Percentiles rank a stretch among this genome's conserved stretches.
Conservation (phyloP, 2,113 vertebrate genomes). For the Pardalotus punctatus region DNA sequence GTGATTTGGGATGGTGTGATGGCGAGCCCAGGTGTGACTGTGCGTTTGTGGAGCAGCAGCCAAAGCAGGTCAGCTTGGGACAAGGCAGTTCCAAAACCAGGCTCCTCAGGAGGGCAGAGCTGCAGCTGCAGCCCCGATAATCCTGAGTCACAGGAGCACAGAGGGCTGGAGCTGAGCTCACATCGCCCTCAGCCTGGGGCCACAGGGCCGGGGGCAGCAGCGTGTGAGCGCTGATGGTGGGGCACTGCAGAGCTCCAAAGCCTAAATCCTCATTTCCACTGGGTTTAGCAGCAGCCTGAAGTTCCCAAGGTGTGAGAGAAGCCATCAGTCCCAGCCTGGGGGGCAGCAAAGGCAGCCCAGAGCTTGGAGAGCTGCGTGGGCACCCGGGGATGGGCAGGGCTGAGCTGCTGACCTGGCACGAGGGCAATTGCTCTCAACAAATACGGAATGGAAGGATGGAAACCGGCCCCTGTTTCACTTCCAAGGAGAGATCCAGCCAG, state of each 20-base stretch:
- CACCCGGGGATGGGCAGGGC: background rate
- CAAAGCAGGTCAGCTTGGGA: background rate
- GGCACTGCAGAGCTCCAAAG: background rate
- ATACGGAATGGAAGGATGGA: background rate
- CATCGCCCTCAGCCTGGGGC: background rate
- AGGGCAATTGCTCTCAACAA: background rate
- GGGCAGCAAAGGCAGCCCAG: background rate
- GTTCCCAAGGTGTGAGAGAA: background rate
- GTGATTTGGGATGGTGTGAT: background rate
- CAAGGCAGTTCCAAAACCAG: background rate
- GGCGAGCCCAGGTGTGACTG: background rate
- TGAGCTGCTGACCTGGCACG: background rate
- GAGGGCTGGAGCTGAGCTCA: background rate
- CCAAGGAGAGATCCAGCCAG: background rate
- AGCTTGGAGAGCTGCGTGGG: background rate
- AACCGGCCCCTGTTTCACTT: background rate
- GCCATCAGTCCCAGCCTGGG: background rate
- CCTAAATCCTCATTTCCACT: background rate
- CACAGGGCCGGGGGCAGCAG: background rate
- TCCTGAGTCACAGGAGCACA: accelerated
- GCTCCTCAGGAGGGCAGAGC: background rate
- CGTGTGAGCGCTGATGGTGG: background rate
- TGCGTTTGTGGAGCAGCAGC: background rate
- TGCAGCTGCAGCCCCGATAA: background rate
- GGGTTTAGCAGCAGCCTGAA: background rate